These are phyloP conservation scores for human (Homo sapiens) DNA, from an alignment of 2,113 vertebrate genomes.

Conservation along the genomic window GRCh38 chr22:25605001-25605500, in stretches of 20 bases:
- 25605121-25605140: background rate
- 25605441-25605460: background rate
- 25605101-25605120: background rate
- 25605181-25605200: accelerated
- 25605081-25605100: background rate
- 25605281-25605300: accelerated
- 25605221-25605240: background rate
- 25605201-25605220: background rate
- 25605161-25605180: background rate
- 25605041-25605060: no score
- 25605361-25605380: background rate
- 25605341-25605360: background rate
- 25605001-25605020: background rate
- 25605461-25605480: background rate
- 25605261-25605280: background rate
- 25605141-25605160: accelerated
- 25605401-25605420: background rate
- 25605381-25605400: background rate
- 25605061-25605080: background rate
- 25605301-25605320: accelerated
- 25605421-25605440: background rate
- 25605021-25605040: background rate
- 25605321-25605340: background rate
- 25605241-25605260: background rate
- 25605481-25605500: background rate